Evolutionary conservation across 2,113 vertebrate genomes (phyloP), one percentile per base, ranked within the genome.

Genomic region (Stomatorhinus ivindoensis): DNA sequence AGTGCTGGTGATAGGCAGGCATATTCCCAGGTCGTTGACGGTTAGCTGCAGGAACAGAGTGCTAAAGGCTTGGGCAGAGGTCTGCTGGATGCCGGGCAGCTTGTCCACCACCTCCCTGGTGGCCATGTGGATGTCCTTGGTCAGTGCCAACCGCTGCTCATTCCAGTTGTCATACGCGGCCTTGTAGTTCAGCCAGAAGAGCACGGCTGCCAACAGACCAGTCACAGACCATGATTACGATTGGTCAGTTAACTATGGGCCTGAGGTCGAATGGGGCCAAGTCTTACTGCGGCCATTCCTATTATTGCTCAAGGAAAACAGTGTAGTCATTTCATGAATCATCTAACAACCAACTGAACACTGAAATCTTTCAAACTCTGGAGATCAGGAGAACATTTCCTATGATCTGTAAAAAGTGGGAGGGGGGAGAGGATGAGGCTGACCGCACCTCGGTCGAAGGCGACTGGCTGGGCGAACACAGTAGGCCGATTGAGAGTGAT

Each of bases 101-200:
- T 99, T 99, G 91, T 99, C 98, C 82, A 99, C 98, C 89, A 99
- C 97, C 93, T 99, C 98, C 92, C 98, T 99, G 0, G 98, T 99
- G 91, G 98, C 98, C 97, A 99, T 95, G 82, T 99, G 98, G 92
- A 99, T 97, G 92, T 99, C 98, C 73, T 98, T 99, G 94, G 98
- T 97, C 55, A 99, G 95, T 87, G 98, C 98, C 97, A 99, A 90
- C 44, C 98, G 96, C 93, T 99, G 98, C 89, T 99, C 98, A 50
- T 99, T 99, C 98, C 98, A 99, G 93, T 99, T 99, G 93, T 99
- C 98, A 83, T 99, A 99, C 0, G 98, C 98, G 13, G 98, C 98
- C 90, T 99, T 99, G 94, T 99, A 99, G 94, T 99, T 99, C 92
- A 99, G 96, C 98, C 98, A 99, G 93, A 99, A 99, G 0, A 99